Base-by-base conservation (phyloP, 2,888 invertebrate genomes). In the Tetramorium bicarinatum region DNA sequence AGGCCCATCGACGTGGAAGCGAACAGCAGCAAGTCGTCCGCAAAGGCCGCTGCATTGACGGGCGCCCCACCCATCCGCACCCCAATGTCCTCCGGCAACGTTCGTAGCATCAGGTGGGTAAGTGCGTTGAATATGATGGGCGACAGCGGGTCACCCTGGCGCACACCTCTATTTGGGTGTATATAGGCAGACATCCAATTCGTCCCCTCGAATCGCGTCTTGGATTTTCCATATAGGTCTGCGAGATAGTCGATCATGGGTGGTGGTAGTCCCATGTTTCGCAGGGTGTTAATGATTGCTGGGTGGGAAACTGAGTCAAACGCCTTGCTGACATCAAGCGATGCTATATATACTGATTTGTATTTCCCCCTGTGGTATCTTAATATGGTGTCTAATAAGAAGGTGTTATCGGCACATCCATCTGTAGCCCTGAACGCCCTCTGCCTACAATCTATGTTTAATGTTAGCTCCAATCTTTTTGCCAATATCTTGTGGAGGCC, bases 51-150 rank as follows among this genome's bases (percentile, higher is more conserved):
- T 2, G 44, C 44, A 15, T 15, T 47, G 0, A 3, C 8, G 0
- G 44, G 0, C 0, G 3, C 0, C 0, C 8, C 15, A 0, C 13
- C 44, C 13, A 47, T 9, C 0, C 13, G 44, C 0, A 3, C 44
- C 3, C 15, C 44, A 3, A 47, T 1, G 0, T 47, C 44, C 13
- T 0, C 4, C 4, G 44, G 44, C 0, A 47, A 3, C 0, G 0
- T 3, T 0, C 13, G 1, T 0, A 47, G 44, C 44, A 47, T 3
- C 1, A 3, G 0, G 3, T 47, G 44, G 1, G 44, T 47, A 3
- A 47, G 0, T 0, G 44, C 44, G 3, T 47, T 47, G 4, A 47
- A 47, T 0, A 47, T 3, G 0, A 47, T 4, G 0, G 44, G n/a
- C 0, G 52, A 52, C 8, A 52, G n/a, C 2, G n/a, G 52, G 2